Evolutionary conservation across 1,140 invertebrate genomes (phyloP).

Genomic region (Heliothis virescens): DNA sequence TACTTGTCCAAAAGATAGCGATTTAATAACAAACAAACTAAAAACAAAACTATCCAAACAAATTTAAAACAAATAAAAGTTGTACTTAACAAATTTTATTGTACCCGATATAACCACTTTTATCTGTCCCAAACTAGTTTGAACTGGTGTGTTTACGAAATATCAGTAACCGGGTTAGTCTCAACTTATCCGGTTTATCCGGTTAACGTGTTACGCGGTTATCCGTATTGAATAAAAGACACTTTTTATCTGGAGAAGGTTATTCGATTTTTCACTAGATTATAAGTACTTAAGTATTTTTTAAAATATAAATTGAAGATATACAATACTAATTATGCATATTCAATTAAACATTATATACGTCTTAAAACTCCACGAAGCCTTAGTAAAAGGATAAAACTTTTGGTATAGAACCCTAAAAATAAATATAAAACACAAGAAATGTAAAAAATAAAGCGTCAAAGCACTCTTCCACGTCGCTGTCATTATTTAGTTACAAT

Average conservation of each 20-base stretch:
- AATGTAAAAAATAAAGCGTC: no score
- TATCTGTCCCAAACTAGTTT: constrained; percentile 40
- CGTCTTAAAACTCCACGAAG: no score
- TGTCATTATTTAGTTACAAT: no score
- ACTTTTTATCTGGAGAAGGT: constrained; percentile 1
- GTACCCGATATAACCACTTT: constrained; percentile 38
- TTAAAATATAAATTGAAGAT: no score
- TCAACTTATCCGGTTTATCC: constrained; percentile 32
- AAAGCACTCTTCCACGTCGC: no score
- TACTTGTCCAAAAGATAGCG: no score
- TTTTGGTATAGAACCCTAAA: no score
- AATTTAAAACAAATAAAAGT: constrained; percentile 43
- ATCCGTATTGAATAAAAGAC: constrained; percentile 40
- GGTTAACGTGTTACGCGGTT: constrained; percentile 26
- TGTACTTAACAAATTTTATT: constrained; percentile 28
- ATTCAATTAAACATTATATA: no score
- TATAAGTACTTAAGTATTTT: neutral
- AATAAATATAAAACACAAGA: no score
- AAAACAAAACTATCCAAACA: neutral
- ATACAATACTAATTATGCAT: no score
- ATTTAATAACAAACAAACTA: no score
- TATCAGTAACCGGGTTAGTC: constrained; percentile 28
- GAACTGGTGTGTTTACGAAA: constrained; percentile 30
- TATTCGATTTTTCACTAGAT: neutral
- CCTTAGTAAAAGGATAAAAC: no score